Evolutionary conservation across 2,797 vertebrate species (phyloP), one percentile per base, ranked within the genome.

Genomic region (Orestias chungarensis): DNA sequence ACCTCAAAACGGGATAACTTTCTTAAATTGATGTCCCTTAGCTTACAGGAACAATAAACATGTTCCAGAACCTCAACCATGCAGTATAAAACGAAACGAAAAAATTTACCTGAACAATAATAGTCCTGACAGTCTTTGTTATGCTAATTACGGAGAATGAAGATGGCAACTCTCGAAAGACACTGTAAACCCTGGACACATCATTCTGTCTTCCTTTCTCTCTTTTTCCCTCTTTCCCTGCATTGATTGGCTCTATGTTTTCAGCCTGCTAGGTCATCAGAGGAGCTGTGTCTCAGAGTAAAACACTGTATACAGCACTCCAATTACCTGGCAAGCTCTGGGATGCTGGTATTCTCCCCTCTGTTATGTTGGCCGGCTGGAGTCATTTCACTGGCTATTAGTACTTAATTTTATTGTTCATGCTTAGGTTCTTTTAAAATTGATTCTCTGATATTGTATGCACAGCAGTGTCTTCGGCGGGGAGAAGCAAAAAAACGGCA

Each of bases 301-400:
- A 86, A 88, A 88, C 79, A 83, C 84, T 83, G 74, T 73, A 73
- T 68, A 46, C 82, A 78, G 74, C 85, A 84, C 89, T 91, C 84
- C 90, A 91, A 91, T 93, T 93, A 92, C 90, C 88, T 87, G 81
- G 71, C 85, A 85, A 80, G 88, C 90, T 87, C 68, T 87, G 91
- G 83, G 91, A 88, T 87, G 74, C 78, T 33, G 73, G 89, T 87
- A 89, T 91, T 93, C 90, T 92, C 87, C 69, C 68, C 76, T 81
- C 82, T 88, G 86, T 92, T 86, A 80, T 76, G 79, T 79, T 69
- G 79, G 80, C 82, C 82, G 69, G 70, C 84, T 75, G 82, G 87
- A 90, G 82, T 88, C 82, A 92, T 91, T 91, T 90, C 79, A 84
- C 81, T 1, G 43, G 75, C 81, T 85, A 87, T 88, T 92, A 90